Conservation (phyloP, 1,140 invertebrate species). For the Musca domestica region DNA sequence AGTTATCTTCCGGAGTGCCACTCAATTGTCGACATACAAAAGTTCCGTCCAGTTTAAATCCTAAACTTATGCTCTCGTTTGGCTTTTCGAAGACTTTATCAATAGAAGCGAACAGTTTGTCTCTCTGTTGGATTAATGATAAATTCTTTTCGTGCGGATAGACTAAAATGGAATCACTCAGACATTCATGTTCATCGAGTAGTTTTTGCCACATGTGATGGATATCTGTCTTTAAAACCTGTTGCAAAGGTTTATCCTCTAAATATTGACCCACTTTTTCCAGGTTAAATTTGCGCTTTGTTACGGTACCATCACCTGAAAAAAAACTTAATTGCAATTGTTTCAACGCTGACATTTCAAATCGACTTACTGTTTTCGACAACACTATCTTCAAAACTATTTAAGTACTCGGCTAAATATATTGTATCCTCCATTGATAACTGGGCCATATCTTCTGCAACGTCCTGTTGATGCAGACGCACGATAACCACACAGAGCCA, state of each 20-base stretch:
- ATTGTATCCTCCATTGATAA: constrained; percentile 85
- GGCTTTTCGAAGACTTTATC: constrained; percentile 70
- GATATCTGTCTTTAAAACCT: constrained; percentile 60
- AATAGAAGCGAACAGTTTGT: constrained; percentile 67
- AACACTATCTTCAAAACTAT: constrained; percentile 72
- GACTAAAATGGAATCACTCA: constrained; percentile 69
- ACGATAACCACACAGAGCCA: constrained; percentile 85
- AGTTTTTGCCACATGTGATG: constrained; percentile 78
- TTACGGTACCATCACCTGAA: constrained; percentile 46
- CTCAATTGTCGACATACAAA: constrained; percentile 54
- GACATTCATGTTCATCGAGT: constrained; percentile 68
- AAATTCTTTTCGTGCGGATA: constrained; percentile 72
- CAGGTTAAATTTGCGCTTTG: constrained; percentile 72
- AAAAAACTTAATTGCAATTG: neutral
- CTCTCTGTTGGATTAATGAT: constrained; percentile 81
- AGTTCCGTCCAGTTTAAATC: constrained; percentile 59
- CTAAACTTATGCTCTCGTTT: constrained; percentile 62
- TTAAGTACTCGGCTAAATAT: constrained; percentile 86
- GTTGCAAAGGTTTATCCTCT: constrained; percentile 63
- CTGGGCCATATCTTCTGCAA: constrained; percentile 76
- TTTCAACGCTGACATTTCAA: neutral
- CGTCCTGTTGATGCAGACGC: constrained; percentile 77
- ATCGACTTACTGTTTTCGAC: constrained; percentile 32
- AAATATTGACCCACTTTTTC: constrained; percentile 91
- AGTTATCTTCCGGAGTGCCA: constrained; percentile 46